These are phyloP conservation scores for Nephrotoma guestfalica DNA, from an alignment of 2,888 invertebrate species.

Conservation along the genomic window DNA sequence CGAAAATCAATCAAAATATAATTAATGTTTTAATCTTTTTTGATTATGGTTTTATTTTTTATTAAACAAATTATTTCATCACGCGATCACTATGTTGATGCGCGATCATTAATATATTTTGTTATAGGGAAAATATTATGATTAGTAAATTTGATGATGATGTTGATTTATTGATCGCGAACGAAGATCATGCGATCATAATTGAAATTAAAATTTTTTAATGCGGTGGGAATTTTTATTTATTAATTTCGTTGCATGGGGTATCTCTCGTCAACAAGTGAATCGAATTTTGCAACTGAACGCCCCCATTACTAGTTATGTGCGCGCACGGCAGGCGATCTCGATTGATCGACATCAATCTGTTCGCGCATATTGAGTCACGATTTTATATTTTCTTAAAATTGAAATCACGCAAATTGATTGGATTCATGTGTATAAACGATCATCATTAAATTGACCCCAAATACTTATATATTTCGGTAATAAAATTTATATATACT, in stretches of 20 bases:
- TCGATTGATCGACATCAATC: constrained; percentile 1
- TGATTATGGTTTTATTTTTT: background rate
- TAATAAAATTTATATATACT: background rate
- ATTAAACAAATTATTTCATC: background rate
- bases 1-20: background rate
- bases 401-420: constrained; percentile 1
- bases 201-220: background rate
- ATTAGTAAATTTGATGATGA: background rate
- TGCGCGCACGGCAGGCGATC: background rate
- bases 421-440: background rate
- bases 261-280: background rate
- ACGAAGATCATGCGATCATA: background rate
- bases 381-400: background rate
- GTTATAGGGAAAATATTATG: background rate
- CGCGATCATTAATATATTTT: background rate
- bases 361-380: background rate
- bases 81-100: background rate
- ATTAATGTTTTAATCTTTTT: background rate
- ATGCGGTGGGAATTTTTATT: background rate
- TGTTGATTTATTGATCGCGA: background rate
- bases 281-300: constrained; percentile 3
- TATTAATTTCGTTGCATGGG: background rate
- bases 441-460: background rate
- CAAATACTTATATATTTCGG: background rate
- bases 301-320: background rate